Percentiles rank a stretch among this genome's conserved stretches.
phyloP scores from a whole-genome alignment of 1,140 invertebrate genomes.

The Drosophila tani region DNA sequence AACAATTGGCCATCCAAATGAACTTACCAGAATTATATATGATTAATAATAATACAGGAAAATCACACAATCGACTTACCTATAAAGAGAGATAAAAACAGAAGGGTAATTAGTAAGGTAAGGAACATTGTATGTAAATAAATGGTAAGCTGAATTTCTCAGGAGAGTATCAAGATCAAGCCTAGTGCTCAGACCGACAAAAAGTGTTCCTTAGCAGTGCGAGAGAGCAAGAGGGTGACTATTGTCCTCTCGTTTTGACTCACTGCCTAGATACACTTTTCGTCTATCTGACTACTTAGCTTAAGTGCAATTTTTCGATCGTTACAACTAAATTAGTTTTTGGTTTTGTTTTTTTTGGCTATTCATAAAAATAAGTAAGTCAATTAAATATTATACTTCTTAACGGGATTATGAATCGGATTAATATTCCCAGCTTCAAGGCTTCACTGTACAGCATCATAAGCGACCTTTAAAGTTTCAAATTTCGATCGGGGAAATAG shows the following conservation, averaged over 20 bases:
- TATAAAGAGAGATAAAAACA: conserved; percentile 42
- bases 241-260: too few species aligned
- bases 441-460: background rate
- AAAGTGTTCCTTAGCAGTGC: too few species aligned
- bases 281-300: too few species aligned
- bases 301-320: too few species aligned
- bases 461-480: conserved; percentile 15
- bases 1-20: background rate
- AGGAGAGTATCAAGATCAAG: background rate
- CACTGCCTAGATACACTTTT: too few species aligned
- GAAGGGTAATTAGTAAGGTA: conserved; percentile 1
- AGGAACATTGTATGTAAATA: background rate
- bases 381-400: too few species aligned
- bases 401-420: too few species aligned
- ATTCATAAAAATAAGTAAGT: too few species aligned
- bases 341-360: too few species aligned
- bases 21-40: conserved; percentile 12
- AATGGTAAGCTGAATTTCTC: background rate
- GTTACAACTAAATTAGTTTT: too few species aligned
- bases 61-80: conserved; percentile 53
- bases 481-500: background rate
- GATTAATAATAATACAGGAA: background rate
- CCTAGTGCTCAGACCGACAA: too few species aligned
- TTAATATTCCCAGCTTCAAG: background rate
- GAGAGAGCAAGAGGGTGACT: too few species aligned